phyloP scores from a whole-genome alignment of 1,140 invertebrate genomes.

The Olivierus martensii region DNA sequence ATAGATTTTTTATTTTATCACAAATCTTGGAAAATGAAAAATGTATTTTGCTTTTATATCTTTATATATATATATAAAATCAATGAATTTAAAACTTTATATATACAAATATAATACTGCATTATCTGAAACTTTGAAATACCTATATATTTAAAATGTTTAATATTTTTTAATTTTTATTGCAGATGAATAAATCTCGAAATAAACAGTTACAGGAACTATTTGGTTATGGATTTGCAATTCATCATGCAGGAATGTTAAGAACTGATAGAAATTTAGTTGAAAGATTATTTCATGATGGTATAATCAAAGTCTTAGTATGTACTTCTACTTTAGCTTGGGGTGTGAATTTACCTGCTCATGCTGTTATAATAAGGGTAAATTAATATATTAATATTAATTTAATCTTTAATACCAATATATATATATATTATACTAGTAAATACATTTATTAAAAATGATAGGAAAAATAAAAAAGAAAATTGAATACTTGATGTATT shows the following conservation, averaged over 20 bases:
- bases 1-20: no score
- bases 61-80: no score
- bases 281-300: slow-evolving; percentile 77
- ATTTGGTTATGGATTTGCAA: slow-evolving; percentile 74
- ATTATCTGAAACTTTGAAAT: no score
- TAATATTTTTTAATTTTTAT: not conserved
- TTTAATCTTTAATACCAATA: no score
- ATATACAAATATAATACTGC: no score
- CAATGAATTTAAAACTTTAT: no score
- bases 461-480: no score
- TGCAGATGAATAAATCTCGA: slow-evolving; percentile 44
- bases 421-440: no score
- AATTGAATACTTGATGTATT: no score
- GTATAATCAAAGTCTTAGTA: slow-evolving; percentile 80
- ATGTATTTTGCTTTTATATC: no score
- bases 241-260: slow-evolving; percentile 94
- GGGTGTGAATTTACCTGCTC: slow-evolving; percentile 98
- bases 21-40: no score
- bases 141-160: not conserved
- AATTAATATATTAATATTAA: slow-evolving; percentile 1
- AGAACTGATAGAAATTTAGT: slow-evolving; percentile 68
- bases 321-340: slow-evolving; percentile 97
- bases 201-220: slow-evolving; percentile 66
- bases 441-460: no score
- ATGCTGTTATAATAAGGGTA: slow-evolving; percentile 91